Evolutionary conservation across 1,140 invertebrate genomes (phyloP), one percentile per base, ranked within the genome.

Genomic region (Papilio helenus): DNA sequence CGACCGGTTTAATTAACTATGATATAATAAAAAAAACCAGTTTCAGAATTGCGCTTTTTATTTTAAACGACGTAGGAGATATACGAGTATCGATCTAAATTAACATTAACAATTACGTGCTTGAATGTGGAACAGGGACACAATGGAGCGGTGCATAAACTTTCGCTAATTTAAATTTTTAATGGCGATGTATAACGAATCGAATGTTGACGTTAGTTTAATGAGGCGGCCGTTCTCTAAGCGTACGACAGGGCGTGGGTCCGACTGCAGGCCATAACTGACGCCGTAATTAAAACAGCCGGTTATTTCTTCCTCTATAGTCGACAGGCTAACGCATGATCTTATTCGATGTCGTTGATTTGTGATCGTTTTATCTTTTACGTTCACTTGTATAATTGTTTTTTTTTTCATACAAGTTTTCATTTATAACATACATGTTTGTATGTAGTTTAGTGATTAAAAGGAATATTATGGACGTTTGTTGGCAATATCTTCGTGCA

Each of bases 91-190:
- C 44, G 72, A 74, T 51, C 72, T 73, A 74, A 74, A 74, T 74
- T 74, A 80, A 71, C 42, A 80, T 76, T 76, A 68, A 76, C 34
- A 73, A 80, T 80, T 76, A 76, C 39, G 71, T 74, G 42, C 20
- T 74, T 5, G 39, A 65, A 68, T 61, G 58, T 72, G 51, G 58
- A 77, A 71, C 61, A 71, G 76, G 81, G 82, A 79, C 80, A 83
- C 79, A 85, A 79, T 82, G 79, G 46, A 79, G 58, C 44, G 79
- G 55, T 79, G 76, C 68, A 74, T 74, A 81, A 86, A 87, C 86
- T 89, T 88, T 88, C 86, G 83, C 85, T 85, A 86, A 89, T 89
- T 89, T 89, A 79, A 88, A 89, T 87, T 86, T 85, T 87, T 78
- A 83, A 87, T 86, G 82, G 79, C 79, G 79, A 74, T 79, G 84